These are phyloP conservation scores for Dolichomitus sp. DNA, from an alignment of 2,888 invertebrate species.

Conservation along the genomic window DNA sequence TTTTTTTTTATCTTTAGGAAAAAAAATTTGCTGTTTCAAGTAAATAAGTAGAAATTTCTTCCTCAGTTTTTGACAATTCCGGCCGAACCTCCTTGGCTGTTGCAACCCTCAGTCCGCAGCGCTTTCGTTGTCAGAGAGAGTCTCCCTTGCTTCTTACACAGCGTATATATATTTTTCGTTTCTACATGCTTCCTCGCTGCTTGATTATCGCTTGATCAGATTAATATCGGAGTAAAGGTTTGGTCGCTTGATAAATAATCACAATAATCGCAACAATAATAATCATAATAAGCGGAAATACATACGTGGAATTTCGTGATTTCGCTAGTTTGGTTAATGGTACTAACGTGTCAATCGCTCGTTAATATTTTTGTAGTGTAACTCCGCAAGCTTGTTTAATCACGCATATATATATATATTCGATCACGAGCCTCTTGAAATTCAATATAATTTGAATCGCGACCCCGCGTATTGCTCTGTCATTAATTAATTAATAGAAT, in stretches of 20 bases:
- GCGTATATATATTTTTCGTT: slow-evolving; percentile 62
- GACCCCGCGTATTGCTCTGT: background rate
- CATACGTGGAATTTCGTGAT: slow-evolving; percentile 24
- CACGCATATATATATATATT: background rate
- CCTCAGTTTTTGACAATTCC: background rate
- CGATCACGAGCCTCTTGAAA: slow-evolving; percentile 9
- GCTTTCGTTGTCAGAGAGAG: slow-evolving; percentile 38
- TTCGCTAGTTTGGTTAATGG: slow-evolving; percentile 20
- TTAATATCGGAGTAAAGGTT: slow-evolving; percentile 66
- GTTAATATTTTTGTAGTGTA: slow-evolving; percentile 1
- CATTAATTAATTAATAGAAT: background rate
- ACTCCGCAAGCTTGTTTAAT: background rate
- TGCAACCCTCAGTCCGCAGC: slow-evolving; percentile 12
- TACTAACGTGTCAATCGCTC: slow-evolving; percentile 41
- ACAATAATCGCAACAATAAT: slow-evolving; percentile 36
- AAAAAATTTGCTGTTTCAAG: no score
- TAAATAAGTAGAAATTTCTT: background rate
- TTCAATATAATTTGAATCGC: slow-evolving; percentile 2
- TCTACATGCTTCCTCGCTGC: slow-evolving; percentile 71
- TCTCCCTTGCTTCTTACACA: slow-evolving; percentile 57
- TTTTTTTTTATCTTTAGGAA: background rate
- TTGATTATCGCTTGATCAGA: slow-evolving; percentile 73
- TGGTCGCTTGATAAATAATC: slow-evolving; percentile 57
- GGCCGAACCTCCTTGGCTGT: slow-evolving; percentile 16
- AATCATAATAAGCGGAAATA: slow-evolving; percentile 4